Percentiles rank a stretch among this genome's conserved stretches.
Evolutionary conservation across 2,797 vertebrate species (phyloP).

Genomic region (Mergus octosetaceus): DNA sequence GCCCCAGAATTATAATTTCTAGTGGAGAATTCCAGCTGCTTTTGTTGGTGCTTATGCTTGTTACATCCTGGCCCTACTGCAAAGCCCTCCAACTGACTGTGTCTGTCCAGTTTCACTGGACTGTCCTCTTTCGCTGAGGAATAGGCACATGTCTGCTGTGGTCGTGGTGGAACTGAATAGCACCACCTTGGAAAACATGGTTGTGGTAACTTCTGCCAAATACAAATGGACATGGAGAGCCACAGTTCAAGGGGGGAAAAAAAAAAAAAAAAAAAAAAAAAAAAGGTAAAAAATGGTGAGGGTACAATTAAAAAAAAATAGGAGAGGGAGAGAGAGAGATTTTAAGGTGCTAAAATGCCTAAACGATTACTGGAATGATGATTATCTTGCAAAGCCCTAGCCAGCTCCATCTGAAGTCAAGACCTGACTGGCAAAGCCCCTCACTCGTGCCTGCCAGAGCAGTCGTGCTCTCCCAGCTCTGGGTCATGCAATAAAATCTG

Average conservation of each 20-base stretch:
- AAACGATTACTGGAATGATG: background rate
- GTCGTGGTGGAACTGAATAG: background rate
- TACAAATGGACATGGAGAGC: background rate
- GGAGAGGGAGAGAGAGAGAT: background rate
- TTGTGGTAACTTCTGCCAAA: background rate
- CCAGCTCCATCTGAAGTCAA: background rate
- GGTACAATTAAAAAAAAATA: background rate
- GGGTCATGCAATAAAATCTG: background rate
- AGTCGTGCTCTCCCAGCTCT: background rate
- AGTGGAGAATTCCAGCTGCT: background rate
- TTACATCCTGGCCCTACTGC: background rate
- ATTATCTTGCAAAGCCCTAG: background rate
- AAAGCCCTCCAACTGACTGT: rapidly evolving
- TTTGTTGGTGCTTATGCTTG: background rate
- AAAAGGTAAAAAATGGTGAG: background rate
- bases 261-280: too few relatives aligned
- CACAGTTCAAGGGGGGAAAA: rapidly evolving
- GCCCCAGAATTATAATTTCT: background rate
- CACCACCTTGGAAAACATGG: background rate
- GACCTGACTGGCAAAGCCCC: background rate
- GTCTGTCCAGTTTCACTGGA: background rate
- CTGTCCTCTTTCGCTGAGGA: background rate
- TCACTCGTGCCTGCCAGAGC: background rate
- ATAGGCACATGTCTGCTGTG: background rate
- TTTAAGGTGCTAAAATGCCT: background rate